phyloP scores from a whole-genome alignment of 1,140 invertebrate species.

The Brachionus koreanus region DNA sequence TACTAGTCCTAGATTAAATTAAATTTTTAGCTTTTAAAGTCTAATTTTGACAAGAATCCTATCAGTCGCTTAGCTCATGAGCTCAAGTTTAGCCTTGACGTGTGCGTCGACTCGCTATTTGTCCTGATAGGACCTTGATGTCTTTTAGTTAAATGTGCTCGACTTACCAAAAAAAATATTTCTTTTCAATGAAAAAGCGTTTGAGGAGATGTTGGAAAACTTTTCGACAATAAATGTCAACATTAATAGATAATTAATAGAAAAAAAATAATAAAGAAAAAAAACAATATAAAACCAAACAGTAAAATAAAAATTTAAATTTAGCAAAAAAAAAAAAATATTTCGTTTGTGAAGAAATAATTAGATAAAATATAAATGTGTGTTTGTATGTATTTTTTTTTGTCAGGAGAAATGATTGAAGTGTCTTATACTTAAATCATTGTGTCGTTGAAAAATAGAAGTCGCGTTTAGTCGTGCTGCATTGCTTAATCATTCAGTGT shows the following conservation, averaged over 20 bases:
- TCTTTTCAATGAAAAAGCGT: not conserved
- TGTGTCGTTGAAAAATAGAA: not conserved
- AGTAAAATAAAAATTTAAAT: not conserved
- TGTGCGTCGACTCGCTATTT: not conserved
- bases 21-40: not conserved
- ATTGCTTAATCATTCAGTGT: not conserved
- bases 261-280: not conserved
- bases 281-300: conserved; percentile 13
- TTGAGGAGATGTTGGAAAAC: not conserved
- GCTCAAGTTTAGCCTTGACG: not conserved
- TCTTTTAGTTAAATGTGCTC: not conserved
- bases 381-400: not conserved
- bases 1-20: not conserved
- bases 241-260: not conserved
- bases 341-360: not conserved
- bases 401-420: not conserved
- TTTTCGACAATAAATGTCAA: not conserved
- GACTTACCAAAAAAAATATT: not conserved
- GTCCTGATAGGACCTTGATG: not conserved
- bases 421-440: not conserved
- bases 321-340: not conserved
- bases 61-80: not conserved
- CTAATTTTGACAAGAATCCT: too few relatives aligned
- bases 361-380: not conserved
- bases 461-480: not conserved